Evolutionary conservation across 2,888 invertebrate genomes (phyloP), one percentile per base, ranked within the genome.

Genomic region (Physocephala rufipes): DNA sequence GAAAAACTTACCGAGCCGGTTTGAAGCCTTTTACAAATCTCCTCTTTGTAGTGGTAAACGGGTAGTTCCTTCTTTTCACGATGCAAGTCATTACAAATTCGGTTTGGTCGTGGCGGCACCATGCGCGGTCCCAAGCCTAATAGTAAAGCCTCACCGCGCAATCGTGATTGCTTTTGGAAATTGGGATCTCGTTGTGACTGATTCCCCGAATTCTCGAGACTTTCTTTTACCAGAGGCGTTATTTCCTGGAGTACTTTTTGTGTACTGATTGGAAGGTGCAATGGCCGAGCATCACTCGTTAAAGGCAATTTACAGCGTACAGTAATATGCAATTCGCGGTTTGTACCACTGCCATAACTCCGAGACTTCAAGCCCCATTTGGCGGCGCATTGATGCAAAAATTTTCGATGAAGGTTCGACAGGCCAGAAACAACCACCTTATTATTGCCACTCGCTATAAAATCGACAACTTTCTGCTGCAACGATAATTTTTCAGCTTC

Each of bases 11-110:
- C 84, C 74, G 81, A 79, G 43, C 80, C 74, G 2, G 71, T 69
- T 0, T 77, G 71, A 5, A 84, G 63, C 61, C 78, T 68, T 2
- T 76, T 71, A 24, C 77, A 64, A 2, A 84, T 76, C 4, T 75
- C 71, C 0, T 71, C 66, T 9, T 81, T 82, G n/a, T 80, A 76
- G 0, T 70, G 58, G 30, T 63, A 79, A 24, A 84, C 83, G 0
- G 85, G 84, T 70, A 84, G 71, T 0, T 77, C 74, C 26, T 69
- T 71, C 26, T 80, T 79, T 12, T 81, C 80, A 1, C 73, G 74
- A 26, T 59, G 70, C 21, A 83, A 59, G 3, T 70, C 61, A 2
- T 67, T 43, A 53, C 71, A 76, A 0, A 77, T 73, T 3, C 53
- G 16, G 2, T 63, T 66, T 1, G 79, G 62, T 15, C 58, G 68